A percentile compares a stretch with the other conserved stretches of the same genome.
Conservation (phyloP, 2,797 vertebrate species). For the Chloroceryle amazona region DNA sequence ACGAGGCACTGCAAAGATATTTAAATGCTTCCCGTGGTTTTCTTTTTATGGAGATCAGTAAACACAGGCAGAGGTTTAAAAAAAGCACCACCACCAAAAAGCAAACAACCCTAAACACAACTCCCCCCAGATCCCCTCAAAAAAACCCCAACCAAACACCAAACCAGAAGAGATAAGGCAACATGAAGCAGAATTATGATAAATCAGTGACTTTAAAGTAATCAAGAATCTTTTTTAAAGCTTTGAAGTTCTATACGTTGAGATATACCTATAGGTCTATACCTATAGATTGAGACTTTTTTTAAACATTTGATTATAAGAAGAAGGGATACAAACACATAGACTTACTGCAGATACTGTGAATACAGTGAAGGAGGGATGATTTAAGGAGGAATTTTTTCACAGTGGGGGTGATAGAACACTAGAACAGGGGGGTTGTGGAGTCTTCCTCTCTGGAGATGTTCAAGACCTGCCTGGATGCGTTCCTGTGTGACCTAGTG, state of each 20-base stretch:
- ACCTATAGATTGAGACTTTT: not conserved
- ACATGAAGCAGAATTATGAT: not conserved
- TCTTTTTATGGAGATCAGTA: constrained; percentile 18
- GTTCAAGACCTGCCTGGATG: too few species aligned
- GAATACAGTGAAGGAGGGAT: not conserved
- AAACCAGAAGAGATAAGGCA: not conserved
- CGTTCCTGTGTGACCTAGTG: too few species aligned
- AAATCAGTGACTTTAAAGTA: not conserved
- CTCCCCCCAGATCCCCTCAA: rapidly evolving
- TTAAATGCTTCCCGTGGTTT: not conserved
- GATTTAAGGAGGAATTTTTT: too few species aligned
- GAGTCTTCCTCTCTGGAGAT: too few species aligned
- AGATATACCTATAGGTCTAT: too few species aligned
- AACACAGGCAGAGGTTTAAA: not conserved
- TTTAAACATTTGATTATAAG: not conserved
- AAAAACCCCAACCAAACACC: not conserved
- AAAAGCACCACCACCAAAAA: not conserved
- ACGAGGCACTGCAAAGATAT: not conserved
- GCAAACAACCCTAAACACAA: not conserved
- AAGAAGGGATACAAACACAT: not conserved
- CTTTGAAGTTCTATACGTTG: not conserved
- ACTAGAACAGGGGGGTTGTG: too few species aligned
- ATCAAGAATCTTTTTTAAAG: not conserved
- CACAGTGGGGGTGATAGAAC: too few species aligned
- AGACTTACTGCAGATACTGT: not conserved